A percentile compares a stretch with the other conserved stretches of the same genome.
Evolutionary conservation across 2,113 vertebrate species (phyloP).

Genomic region (Lonchura striata): DNA sequence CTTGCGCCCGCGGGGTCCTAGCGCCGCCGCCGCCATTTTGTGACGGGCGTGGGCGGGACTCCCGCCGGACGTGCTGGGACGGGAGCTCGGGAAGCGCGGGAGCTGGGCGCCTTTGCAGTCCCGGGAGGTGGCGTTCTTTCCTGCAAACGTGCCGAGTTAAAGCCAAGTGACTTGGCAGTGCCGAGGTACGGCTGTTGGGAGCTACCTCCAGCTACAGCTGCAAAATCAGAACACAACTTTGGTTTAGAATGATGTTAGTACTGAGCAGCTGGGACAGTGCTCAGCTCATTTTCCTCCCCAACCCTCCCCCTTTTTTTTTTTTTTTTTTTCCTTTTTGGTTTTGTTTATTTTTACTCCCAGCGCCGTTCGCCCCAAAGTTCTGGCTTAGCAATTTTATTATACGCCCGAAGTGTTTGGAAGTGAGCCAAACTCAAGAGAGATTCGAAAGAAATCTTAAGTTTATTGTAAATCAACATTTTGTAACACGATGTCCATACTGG

Average conservation of each 20-base stretch:
- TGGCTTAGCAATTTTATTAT: not conserved
- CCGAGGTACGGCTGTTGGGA: not conserved
- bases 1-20: not conserved
- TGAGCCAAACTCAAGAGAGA: not conserved
- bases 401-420: not conserved
- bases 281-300: accelerated
- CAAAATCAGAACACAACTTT: accelerated
- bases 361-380: not conserved
- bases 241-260: too few species aligned
- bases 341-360: not conserved
- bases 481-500: not conserved
- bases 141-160: accelerated
- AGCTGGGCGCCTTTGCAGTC: accelerated
- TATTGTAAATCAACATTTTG: not conserved
- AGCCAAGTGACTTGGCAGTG: accelerated
- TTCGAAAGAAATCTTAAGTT: not conserved
- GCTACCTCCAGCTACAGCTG: accelerated
- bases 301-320: too few species aligned
- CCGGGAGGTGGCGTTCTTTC: accelerated
- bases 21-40: not conserved
- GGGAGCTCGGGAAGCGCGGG: accelerated
- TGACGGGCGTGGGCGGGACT: accelerated
- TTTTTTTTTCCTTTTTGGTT: too few species aligned
- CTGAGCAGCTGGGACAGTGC: accelerated
- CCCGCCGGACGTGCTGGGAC: accelerated